phyloP scores from a whole-genome alignment of 64 coral and sea anemone species.

The Cladopsammia gracilis region DNA sequence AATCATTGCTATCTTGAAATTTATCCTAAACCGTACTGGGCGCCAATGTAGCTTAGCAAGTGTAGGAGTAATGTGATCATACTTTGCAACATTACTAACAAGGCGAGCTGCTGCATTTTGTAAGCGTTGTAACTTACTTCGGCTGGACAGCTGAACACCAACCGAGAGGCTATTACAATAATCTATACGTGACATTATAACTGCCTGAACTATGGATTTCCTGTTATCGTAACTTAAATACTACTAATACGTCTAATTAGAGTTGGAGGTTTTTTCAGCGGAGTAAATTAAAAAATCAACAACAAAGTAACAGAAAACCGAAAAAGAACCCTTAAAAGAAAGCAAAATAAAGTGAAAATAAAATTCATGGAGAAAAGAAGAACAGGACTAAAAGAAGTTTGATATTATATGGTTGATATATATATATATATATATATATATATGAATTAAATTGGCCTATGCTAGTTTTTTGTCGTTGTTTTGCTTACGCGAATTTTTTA shows the following conservation, averaged over 20 bases:
- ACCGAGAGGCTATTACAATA: conserved; percentile 37
- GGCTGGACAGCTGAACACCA: background rate
- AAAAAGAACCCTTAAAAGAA: no score
- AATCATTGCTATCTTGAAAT: conserved; percentile 23
- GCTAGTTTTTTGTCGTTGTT: background rate
- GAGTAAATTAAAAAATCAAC: no score
- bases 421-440: no score
- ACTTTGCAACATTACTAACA: conserved; percentile 2
- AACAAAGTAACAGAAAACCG: no score
- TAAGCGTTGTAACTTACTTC: conserved; percentile 28
- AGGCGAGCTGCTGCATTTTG: conserved; percentile 37
- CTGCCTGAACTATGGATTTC: background rate
- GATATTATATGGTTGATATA: no score
- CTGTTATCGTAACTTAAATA: no score
- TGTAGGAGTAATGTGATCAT: conserved; percentile 22
- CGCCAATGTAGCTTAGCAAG: conserved; percentile 18
- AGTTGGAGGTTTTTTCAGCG: no score
- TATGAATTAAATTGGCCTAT: no score
- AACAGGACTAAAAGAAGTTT: no score
- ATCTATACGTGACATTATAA: background rate
- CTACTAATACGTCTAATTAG: no score
- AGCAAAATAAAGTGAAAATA: no score
- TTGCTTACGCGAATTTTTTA: conserved; percentile 26
- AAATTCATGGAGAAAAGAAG: no score
- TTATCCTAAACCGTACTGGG: background rate